A percentile compares a stretch with the other conserved stretches of the same genome.
These are phyloP conservation scores for Syngnathus rostellatus DNA, from an alignment of 2,797 vertebrate species.

Conservation along the genomic window DNA sequence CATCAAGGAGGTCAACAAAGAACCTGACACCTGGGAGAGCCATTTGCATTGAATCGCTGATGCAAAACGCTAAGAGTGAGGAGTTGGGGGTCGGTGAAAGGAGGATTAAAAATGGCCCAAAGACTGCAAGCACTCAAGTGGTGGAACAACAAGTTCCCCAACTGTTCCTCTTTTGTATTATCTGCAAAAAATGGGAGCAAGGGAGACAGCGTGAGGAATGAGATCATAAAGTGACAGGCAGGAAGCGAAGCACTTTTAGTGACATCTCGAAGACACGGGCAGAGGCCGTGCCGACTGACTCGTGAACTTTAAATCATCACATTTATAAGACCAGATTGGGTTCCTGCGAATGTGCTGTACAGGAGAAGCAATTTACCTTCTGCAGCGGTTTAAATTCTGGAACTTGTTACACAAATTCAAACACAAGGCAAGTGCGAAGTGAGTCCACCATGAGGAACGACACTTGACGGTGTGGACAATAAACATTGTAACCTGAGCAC, in stretches of 20 bases:
- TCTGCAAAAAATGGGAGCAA: conserved; percentile 22
- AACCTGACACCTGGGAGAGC: conserved; percentile 61
- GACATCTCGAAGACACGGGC: conserved; percentile 26
- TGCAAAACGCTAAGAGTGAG: conserved; percentile 46
- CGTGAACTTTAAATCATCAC: conserved; percentile 38
- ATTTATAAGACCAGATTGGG: conserved; percentile 9
- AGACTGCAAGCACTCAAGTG: conserved; percentile 50
- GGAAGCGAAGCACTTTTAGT: conserved; percentile 39
- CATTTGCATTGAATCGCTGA: conserved; percentile 68
- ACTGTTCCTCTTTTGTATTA: conserved; percentile 48
- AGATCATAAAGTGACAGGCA: conserved; percentile 21
- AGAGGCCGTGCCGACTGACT: conserved; percentile 3
- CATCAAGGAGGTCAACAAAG: conserved; percentile 68
- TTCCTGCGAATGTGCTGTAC: background rate
- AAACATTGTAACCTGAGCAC: conserved; percentile 42
- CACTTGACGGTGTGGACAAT: conserved; percentile 20
- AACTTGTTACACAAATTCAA: conserved; percentile 29
- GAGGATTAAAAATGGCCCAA: conserved; percentile 35
- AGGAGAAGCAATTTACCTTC: background rate
- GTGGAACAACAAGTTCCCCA: conserved; percentile 48
- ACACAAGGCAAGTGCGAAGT: conserved; percentile 34
- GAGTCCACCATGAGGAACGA: background rate
- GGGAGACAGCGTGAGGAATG: conserved; percentile 32
- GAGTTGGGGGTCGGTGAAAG: background rate
- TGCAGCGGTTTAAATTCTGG: conserved; percentile 30